Conservation (phyloP, 2,888 invertebrate genomes). For the Lucinisca nassula region DNA sequence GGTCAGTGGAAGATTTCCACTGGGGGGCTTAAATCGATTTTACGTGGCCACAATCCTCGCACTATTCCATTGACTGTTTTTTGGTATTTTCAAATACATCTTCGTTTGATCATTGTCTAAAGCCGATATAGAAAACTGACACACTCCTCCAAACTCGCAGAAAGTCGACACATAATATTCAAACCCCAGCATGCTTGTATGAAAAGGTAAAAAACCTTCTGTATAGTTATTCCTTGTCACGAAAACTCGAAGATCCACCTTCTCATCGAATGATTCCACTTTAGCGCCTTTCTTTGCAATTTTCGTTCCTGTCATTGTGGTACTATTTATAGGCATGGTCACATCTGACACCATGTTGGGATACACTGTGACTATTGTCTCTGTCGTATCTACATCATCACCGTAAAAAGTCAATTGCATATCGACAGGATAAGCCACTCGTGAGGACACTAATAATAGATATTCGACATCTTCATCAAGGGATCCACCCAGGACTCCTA, state of each 20-base stretch:
- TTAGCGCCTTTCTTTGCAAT: not conserved
- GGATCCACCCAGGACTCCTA: not conserved
- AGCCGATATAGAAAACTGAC: conserved; percentile 51
- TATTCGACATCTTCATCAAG: not conserved
- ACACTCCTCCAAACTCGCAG: conserved; percentile 58
- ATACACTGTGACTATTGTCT: not conserved
- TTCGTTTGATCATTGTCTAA: not conserved
- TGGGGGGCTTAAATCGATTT: too few species aligned
- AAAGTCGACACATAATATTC: conserved; percentile 61
- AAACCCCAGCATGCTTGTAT: conserved; percentile 17
- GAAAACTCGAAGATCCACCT: not conserved
- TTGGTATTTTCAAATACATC: conserved; percentile 48
- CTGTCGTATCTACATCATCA: not conserved
- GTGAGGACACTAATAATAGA: not conserved
- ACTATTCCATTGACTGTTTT: conserved; percentile 24
- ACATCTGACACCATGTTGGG: not conserved
- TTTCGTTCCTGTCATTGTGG: not conserved
- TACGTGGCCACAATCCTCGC: too few species aligned
- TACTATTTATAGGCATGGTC: not conserved
- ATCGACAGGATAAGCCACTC: too few species aligned
- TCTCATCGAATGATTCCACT: not conserved
- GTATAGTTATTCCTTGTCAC: not conserved
- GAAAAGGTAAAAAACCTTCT: conserved; percentile 49
- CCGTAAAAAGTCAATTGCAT: not conserved
- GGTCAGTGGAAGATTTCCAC: too few species aligned